These are phyloP conservation scores for Python bivittatus DNA, from an alignment of 2,113 vertebrate species.

Conservation along the genomic window DNA sequence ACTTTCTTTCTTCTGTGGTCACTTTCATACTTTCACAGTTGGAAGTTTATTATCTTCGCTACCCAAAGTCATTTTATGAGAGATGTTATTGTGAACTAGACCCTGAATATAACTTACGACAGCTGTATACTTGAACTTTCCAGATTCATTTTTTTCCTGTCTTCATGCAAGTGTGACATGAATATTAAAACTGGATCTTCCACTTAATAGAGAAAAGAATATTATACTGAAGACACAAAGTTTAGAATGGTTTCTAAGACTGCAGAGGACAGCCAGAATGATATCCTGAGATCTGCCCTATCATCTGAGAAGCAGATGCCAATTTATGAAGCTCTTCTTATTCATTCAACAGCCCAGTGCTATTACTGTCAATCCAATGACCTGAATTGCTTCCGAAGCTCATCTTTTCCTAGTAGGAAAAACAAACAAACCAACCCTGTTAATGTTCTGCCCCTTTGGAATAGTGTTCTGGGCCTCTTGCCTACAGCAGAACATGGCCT, in stretches of 20 bases:
- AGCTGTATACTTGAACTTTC: conserved; percentile 69
- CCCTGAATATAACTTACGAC: conserved; percentile 59
- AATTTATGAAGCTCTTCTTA: background rate
- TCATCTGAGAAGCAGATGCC: conserved; percentile 14
- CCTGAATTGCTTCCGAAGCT: background rate
- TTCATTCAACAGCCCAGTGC: background rate
- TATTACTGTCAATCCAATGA: background rate
- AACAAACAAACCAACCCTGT: background rate
- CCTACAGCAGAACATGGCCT: background rate
- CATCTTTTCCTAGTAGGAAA: background rate
- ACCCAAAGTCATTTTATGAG: conserved; percentile 53
- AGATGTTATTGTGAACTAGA: conserved; percentile 28
- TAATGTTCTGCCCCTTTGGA: background rate
- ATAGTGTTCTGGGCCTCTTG: background rate
- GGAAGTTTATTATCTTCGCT: conserved; percentile 46
- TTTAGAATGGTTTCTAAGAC: conserved; percentile 30
- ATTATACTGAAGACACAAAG: conserved; percentile 50
- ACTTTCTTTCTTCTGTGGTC: background rate
- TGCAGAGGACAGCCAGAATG: background rate
- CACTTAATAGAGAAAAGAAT: conserved; percentile 36
- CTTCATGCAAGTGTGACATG: conserved; percentile 49
- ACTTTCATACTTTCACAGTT: conserved; percentile 43
- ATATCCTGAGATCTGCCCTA: conserved; percentile 29
- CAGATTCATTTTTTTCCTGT: conserved; percentile 61
- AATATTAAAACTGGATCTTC: conserved; percentile 55